Percentiles rank a stretch among this genome's conserved stretches.
Conservation (phyloP, 1,140 invertebrate species). For the Caenorhabditis tropicalis region DNA sequence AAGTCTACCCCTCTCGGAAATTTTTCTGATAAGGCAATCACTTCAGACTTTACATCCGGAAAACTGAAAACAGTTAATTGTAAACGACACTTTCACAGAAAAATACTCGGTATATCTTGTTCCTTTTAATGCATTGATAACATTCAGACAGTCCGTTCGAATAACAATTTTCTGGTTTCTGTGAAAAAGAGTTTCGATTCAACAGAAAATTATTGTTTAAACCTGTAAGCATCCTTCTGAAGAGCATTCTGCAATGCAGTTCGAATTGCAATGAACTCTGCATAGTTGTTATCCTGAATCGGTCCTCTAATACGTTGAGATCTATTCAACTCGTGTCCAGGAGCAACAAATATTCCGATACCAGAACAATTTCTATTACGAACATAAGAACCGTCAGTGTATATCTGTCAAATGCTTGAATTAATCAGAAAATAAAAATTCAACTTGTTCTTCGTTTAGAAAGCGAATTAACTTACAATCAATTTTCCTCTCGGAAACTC, state of each 20-base stretch:
- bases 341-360: conserved; percentile 34
- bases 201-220: not conserved
- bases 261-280: conserved; percentile 28
- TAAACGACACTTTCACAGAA: not conserved
- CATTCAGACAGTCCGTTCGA: conserved; percentile 38
- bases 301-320: conserved; percentile 6
- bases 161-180: conserved; percentile 18
- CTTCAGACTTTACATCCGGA: not conserved
- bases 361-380: not conserved
- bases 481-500: conserved; percentile 4
- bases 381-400: conserved; percentile 29
- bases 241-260: conserved; percentile 21
- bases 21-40: not conserved
- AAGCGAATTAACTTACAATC: conserved; percentile 32
- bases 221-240: not conserved
- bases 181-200: not conserved
- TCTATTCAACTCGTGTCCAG: conserved; percentile 35
- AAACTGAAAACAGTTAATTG: not conserved
- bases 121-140: conserved; percentile 22
- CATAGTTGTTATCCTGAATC: conserved; percentile 13
- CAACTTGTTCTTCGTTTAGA: too few species aligned
- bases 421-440: not conserved
- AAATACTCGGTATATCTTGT: not conserved
- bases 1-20: conserved; percentile 14
- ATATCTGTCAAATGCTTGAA: not conserved